phyloP scores from a whole-genome alignment of 2,113 vertebrate species.

The Vanacampus margaritifer region DNA sequence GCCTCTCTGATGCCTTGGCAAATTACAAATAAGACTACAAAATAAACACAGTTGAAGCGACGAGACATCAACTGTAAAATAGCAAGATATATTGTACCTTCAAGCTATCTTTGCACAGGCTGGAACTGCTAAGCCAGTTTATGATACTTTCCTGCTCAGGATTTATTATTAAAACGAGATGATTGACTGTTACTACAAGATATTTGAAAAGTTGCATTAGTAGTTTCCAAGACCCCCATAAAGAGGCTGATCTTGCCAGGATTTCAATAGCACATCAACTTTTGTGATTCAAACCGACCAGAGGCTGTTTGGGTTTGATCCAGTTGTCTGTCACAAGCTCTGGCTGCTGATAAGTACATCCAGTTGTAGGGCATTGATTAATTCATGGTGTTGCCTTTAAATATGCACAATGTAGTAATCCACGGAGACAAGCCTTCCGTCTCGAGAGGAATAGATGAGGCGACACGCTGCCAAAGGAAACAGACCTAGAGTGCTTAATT shows the following conservation, averaged over 20 bases:
- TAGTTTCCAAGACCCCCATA: slow-evolving; percentile 1
- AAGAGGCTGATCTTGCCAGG: background rate
- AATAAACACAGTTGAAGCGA: background rate
- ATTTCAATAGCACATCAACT: slow-evolving; percentile 13
- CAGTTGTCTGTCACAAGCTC: slow-evolving; percentile 34
- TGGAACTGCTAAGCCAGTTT: slow-evolving; percentile 23
- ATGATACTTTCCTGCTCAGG: slow-evolving; percentile 61
- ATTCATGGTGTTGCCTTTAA: slow-evolving; percentile 58
- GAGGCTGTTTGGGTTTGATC: slow-evolving; percentile 30
- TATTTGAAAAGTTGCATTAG: slow-evolving; percentile 34
- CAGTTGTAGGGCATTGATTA: slow-evolving; percentile 50
- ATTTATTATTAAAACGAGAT: slow-evolving; percentile 46
- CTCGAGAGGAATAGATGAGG: slow-evolving; percentile 33
- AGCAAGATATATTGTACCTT: background rate
- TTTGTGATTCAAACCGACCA: slow-evolving; percentile 11
- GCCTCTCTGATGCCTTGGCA: background rate
- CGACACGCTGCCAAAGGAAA: slow-evolving; percentile 29
- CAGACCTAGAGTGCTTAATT: slow-evolving; percentile 35
- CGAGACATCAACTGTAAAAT: background rate
- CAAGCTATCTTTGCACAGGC: background rate
- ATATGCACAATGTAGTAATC: slow-evolving; percentile 60
- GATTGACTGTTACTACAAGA: slow-evolving; percentile 65
- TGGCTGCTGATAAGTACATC: slow-evolving; percentile 42
- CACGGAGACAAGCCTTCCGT: slow-evolving; percentile 34
- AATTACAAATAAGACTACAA: background rate